Conservation (phyloP, 2,888 invertebrate species). For the Hyppa rectilinea region DNA sequence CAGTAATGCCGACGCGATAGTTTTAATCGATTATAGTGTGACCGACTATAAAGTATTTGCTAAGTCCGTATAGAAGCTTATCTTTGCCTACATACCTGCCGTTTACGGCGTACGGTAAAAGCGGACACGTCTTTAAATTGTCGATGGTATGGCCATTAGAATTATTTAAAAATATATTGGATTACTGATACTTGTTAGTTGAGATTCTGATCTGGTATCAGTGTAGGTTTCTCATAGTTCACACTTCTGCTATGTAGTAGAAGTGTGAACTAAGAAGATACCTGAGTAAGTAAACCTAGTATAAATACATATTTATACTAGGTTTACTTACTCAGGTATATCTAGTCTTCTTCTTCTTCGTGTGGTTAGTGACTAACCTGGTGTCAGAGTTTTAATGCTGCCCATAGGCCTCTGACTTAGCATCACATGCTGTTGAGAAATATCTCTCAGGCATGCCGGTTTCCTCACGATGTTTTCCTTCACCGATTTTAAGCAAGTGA, state of each 20-base stretch:
- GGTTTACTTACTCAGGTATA: background rate
- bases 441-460: too few relatives aligned
- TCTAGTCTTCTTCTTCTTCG: too few relatives aligned
- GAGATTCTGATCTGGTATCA: conserved; percentile 24
- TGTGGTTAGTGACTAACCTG: too few relatives aligned
- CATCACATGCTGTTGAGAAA: too few relatives aligned
- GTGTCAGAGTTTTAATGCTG: too few relatives aligned
- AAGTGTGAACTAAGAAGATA: too few relatives aligned
- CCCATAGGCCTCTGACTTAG: too few relatives aligned
- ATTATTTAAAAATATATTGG: conserved; percentile 39
- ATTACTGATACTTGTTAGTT: conserved; percentile 45
- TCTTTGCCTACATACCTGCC: conserved; percentile 48
- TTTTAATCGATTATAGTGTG: conserved; percentile 60
- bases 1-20: conserved; percentile 40
- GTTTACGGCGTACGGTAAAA: conserved; percentile 58
- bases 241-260: too few relatives aligned
- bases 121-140: conserved; percentile 51
- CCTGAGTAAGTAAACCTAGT: background rate
- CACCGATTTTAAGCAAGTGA: too few relatives aligned
- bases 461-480: too few relatives aligned
- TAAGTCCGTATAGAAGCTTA: conserved; percentile 44
- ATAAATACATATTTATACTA: too few relatives aligned
- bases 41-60: conserved; percentile 45
- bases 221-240: conserved; percentile 28
- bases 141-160: conserved; percentile 44